These are phyloP conservation scores for Geococcyx californianus DNA, from an alignment of 2,113 vertebrate species.

Conservation along the genomic window DNA sequence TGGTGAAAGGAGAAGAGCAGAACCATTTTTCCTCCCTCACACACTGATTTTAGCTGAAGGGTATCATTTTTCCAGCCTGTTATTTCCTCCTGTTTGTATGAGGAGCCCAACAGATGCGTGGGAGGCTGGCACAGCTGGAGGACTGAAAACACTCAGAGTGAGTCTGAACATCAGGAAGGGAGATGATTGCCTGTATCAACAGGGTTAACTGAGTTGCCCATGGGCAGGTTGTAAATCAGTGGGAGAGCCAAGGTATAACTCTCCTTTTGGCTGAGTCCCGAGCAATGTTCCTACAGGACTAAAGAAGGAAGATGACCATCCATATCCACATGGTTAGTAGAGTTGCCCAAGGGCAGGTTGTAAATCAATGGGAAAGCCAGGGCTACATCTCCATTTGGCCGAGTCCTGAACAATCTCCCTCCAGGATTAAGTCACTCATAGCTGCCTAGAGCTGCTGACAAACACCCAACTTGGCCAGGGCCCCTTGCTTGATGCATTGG, in stretches of 20 bases:
- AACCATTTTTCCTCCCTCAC: not conserved
- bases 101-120: not conserved
- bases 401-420: not conserved
- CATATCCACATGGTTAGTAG: not conserved
- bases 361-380: not conserved
- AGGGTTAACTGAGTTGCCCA: not conserved
- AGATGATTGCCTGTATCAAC: not conserved
- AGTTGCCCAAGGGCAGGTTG: not conserved
- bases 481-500: not conserved
- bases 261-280: not conserved
- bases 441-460: not conserved
- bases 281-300: not conserved
- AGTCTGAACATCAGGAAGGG: not conserved
- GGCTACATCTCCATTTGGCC: not conserved
- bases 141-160: not conserved
- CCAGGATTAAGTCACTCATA: not conserved
- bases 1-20: not conserved
- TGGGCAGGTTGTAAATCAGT: not conserved
- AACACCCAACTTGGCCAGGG: not conserved
- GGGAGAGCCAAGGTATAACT: not conserved
- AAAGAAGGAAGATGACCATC: not conserved
- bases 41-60: not conserved
- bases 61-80: not conserved
- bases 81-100: not conserved
- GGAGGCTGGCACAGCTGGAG: not conserved